phyloP scores from a whole-genome alignment of 2,797 vertebrate species.

The Graptemys geographica region DNA sequence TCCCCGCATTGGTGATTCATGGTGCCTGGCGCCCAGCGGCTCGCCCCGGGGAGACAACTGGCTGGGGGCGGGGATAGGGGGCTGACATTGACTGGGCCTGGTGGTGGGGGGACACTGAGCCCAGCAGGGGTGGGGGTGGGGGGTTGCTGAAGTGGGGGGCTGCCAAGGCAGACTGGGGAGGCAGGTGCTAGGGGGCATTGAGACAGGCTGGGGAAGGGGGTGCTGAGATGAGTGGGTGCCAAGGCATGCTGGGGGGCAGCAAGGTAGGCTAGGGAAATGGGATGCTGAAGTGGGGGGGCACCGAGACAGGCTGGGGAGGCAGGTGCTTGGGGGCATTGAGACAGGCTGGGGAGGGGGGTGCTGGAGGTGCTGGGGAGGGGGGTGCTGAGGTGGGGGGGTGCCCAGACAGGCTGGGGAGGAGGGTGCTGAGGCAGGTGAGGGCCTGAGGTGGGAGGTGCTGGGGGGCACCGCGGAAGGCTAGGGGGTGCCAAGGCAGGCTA shows the following conservation, averaged over 20 bases:
- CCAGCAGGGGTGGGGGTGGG: too few relatives aligned
- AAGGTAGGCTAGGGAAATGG: too few relatives aligned
- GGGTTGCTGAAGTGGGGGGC: too few relatives aligned
- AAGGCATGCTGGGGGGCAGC: neutral
- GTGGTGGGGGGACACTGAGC: too few relatives aligned
- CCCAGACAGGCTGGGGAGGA: neutral
- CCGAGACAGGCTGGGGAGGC: neutral
- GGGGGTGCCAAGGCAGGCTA: neutral
- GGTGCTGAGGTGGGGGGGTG: neutral
- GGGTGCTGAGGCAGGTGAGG: slow-evolving; percentile 18
- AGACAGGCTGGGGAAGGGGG: too few relatives aligned
- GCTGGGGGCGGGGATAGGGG: too few relatives aligned
- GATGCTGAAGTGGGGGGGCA: neutral
- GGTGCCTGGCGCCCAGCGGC: neutral
- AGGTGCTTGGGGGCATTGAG: too few relatives aligned
- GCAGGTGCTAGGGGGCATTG: too few relatives aligned
- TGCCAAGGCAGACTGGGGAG: too few relatives aligned
- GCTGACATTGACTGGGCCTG: neutral
- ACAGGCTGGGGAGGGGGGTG: neutral
- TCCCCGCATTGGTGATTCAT: neutral
- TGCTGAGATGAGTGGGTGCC: too few relatives aligned
- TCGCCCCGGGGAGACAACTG: neutral
- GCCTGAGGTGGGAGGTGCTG: slow-evolving; percentile 48
- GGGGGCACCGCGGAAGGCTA: slow-evolving; percentile 62
- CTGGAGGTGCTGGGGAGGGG: neutral